A percentile compares a stretch with the other conserved stretches of the same genome.
phyloP scores from a whole-genome alignment of 2,888 invertebrate genomes.

The Ganaspis brasiliensis region DNA sequence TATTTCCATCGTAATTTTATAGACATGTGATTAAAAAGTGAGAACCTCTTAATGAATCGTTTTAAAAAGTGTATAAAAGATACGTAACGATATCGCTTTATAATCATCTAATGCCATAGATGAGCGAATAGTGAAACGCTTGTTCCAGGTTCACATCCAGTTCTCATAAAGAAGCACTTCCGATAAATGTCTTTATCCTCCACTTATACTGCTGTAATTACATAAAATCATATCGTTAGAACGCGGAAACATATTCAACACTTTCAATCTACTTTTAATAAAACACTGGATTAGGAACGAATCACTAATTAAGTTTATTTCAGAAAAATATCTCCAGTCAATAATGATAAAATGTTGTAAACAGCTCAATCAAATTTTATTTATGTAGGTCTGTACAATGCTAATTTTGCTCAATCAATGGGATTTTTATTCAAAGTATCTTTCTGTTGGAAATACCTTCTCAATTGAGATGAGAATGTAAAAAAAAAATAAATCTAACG shows the following conservation, averaged over 20 bases:
- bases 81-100: constrained; percentile 4
- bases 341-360: no score
- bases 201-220: constrained; percentile 1
- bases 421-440: no score
- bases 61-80: constrained; percentile 13
- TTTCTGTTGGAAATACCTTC: no score
- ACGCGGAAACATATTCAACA: not conserved
- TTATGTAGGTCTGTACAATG: no score
- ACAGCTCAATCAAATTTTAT: no score
- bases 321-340: no score
- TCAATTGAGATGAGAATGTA: no score
- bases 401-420: no score
- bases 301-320: not conserved
- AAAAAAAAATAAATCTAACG: no score
- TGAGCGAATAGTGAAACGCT: constrained; percentile 3
- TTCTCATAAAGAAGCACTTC: not conserved
- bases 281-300: not conserved
- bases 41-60: not conserved
- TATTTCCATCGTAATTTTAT: not conserved
- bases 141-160: constrained; percentile 1
- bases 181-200: not conserved
- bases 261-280: not conserved
- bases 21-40: not conserved
- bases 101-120: constrained; percentile 1
- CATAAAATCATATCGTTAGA: not conserved